phyloP scores from a whole-genome alignment of 2,113 vertebrate genomes.

The Apus apus region DNA sequence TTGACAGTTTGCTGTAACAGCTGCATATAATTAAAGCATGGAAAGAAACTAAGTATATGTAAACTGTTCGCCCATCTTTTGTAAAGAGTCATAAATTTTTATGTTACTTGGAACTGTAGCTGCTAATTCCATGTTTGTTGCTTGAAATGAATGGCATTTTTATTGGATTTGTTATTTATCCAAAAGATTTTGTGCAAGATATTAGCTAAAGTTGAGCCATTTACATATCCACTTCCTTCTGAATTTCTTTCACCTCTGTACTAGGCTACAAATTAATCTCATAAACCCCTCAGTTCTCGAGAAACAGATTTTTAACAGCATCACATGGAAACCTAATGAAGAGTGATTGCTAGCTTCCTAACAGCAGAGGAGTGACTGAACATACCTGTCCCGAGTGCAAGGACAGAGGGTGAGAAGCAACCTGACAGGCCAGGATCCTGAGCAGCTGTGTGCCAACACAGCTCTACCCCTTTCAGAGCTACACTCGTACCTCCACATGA shows the following conservation, averaged over 20 bases:
- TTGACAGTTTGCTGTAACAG: not conserved
- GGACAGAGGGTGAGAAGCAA: not conserved
- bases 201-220: not conserved
- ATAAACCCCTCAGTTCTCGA: not conserved
- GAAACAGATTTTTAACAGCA: not conserved
- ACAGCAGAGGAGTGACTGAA: not conserved
- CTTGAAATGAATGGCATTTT: not conserved
- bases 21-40: not conserved
- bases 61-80: not conserved
- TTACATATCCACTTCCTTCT: not conserved
- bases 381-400: not conserved
- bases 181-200: not conserved
- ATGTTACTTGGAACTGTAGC: not conserved
- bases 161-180: not conserved
- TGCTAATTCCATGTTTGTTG: not conserved
- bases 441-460: not conserved
- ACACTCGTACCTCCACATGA: not conserved
- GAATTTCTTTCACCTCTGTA: not conserved
- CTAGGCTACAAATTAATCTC: not conserved
- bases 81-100: not conserved
- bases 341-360: not conserved
- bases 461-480: not conserved
- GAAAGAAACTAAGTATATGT: not conserved
- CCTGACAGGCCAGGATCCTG: not conserved
- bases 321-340: not conserved